These are phyloP conservation scores for Egretta garzetta DNA, from an alignment of 2,113 vertebrate species.

Conservation along the genomic window DNA sequence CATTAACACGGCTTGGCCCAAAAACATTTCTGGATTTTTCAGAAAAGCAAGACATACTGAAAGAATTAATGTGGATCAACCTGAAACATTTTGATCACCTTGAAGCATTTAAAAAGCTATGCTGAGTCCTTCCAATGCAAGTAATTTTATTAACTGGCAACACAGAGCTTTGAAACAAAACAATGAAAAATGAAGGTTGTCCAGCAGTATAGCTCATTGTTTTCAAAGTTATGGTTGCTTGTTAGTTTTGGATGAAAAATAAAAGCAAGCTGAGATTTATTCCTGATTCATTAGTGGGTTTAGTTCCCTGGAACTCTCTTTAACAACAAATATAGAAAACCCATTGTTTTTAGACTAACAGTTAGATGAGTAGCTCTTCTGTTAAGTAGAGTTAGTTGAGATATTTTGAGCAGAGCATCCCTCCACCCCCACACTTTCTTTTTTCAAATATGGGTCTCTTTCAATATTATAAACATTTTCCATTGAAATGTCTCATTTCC, in stretches of 20 bases:
- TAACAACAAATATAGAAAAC: constrained; percentile 16
- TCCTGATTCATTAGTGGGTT: neutral
- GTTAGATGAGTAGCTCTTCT: neutral
- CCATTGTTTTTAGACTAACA: neutral
- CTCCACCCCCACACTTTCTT: neutral
- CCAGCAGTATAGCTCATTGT: constrained; percentile 1
- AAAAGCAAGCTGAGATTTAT: constrained; percentile 25
- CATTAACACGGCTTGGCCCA: neutral
- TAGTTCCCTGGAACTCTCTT: neutral
- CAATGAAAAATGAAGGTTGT: neutral
- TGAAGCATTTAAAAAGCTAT: constrained; percentile 14
- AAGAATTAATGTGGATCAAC: constrained; percentile 3
- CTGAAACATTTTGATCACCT: constrained; percentile 5
- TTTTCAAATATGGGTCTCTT: constrained; percentile 40
- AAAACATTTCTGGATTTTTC: neutral
- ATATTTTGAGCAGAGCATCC: neutral
- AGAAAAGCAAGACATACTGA: neutral
- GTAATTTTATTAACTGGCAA: constrained; percentile 4
- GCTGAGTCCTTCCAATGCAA: neutral
- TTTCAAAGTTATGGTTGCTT: neutral
- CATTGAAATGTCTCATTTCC: neutral
- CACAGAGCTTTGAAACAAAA: neutral
- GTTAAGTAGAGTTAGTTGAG: neutral
- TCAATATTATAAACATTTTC: neutral
- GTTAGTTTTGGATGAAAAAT: constrained; percentile 40